Evolutionary conservation across 2,113 vertebrate genomes (phyloP).

Genomic region (Malurus alboscapulatus): DNA sequence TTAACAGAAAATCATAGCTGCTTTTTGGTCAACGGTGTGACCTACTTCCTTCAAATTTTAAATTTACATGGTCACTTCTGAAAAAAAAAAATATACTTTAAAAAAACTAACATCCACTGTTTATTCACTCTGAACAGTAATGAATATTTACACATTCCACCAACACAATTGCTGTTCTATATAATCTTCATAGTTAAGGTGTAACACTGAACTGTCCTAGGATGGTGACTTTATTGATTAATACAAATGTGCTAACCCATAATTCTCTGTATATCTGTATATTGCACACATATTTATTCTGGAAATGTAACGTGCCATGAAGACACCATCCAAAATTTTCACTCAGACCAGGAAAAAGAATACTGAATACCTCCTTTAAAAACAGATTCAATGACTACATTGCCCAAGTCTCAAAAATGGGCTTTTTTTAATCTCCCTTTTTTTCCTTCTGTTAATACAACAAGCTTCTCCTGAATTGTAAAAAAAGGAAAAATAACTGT

Average conservation of each 20-base stretch:
- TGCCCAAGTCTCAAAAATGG: neutral
- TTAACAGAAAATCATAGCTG: neutral
- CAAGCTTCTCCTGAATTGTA: conserved; percentile 31
- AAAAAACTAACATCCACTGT: neutral
- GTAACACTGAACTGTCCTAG: neutral
- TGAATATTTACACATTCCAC: neutral
- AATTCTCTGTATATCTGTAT: neutral
- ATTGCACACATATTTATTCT: neutral
- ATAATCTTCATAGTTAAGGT: neutral
- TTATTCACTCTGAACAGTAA: neutral
- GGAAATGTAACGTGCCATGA: neutral
- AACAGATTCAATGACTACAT: neutral
- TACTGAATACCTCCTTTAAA: neutral
- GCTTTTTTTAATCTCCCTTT: neutral
- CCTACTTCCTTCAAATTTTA: neutral
- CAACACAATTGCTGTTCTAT: neutral
- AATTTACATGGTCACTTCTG: neutral
- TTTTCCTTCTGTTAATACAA: conserved; percentile 53
- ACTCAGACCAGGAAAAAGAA: neutral
- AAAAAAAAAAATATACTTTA: neutral
- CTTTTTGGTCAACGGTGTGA: neutral
- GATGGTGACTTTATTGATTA: neutral
- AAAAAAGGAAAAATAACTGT: neutral
- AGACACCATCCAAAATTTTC: neutral
- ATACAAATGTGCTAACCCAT: neutral